Conservation (phyloP, 2,888 invertebrate species). For the Tillus elongatus region DNA sequence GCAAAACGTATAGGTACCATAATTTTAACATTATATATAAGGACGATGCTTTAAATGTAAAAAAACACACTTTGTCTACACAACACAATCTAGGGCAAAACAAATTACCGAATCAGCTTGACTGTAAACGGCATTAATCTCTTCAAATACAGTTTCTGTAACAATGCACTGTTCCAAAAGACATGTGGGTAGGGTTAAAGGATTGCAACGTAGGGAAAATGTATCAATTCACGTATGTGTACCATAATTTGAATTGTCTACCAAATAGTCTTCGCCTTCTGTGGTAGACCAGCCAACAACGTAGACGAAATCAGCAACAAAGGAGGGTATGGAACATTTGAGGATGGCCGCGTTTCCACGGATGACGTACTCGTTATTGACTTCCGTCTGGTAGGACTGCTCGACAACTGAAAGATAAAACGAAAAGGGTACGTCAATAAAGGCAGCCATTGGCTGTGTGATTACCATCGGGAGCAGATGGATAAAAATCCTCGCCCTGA, state of each 20-base stretch:
- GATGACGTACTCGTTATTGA: constrained; percentile 86
- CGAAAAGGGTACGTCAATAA: constrained; percentile 3
- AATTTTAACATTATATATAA: too few relatives aligned
- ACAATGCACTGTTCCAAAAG: too few relatives aligned
- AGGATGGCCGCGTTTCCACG: constrained; percentile 79
- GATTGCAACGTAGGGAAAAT: too few relatives aligned
- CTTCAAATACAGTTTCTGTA: too few relatives aligned
- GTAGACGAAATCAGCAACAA: constrained; percentile 83
- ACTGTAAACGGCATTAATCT: too few relatives aligned
- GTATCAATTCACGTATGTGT: constrained; percentile 13
- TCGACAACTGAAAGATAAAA: constrained; percentile 67
- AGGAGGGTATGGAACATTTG: constrained; percentile 83
- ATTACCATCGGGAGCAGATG: constrained; percentile 43
- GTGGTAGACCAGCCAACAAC: constrained; percentile 80
- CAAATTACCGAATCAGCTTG: too few relatives aligned
- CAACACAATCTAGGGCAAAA: too few relatives aligned
- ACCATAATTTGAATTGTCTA: constrained; percentile 54
- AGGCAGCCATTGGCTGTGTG: not conserved
- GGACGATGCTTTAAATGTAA: too few relatives aligned
- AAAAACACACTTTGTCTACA: too few relatives aligned
- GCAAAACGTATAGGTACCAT: too few relatives aligned
- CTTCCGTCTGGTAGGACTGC: constrained; percentile 84
- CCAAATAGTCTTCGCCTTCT: constrained; percentile 63
- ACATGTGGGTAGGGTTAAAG: too few relatives aligned
- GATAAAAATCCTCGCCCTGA: constrained; percentile 62